Base-by-base conservation (phyloP, 2,888 invertebrate species). In the Shargacucullia verbasci region DNA sequence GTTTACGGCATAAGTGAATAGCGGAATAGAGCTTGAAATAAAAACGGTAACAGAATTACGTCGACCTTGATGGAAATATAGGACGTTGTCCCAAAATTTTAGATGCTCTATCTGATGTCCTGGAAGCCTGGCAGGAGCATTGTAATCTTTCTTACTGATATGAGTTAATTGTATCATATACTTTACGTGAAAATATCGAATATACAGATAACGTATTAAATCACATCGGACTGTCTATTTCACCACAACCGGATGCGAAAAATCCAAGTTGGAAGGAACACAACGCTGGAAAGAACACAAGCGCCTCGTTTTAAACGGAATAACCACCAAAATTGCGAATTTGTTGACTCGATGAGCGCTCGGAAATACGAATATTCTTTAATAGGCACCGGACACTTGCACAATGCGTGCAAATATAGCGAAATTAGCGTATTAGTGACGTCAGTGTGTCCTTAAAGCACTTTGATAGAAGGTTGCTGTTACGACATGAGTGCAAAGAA, bases 371-470 rank as follows among this genome's bases (percentile, higher is more conserved):
- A 55, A 69, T 50, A 43, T 14, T 55, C 45, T 40, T 61, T 53
- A 49, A 65, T 70, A 47, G 41, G 37, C 33, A 44, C 9, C 20
- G 43, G 9, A 11, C 14, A 38, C 13, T 57, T 59, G 38, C 58
- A 33, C 35, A 70, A 52, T 53, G 38, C 34, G 13, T 37, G 52
- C 59, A 59, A 59, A 74, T 61, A 69, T 55, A 73, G 43, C 39
- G 14, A 61, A 50, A 52, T 56, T 7, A 45, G 47, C 20, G 39
- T 43, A 34, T 61, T 41, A 39, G 53, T 63, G 44, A 60, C 46
- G 50, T 53, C 46, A 62, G n/a, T 41, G 15, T 31, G 50, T 50
- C 44, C 33, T 60, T 60, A 20, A 45, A 62, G 39, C 31, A 45
- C 10, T 35, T 47, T 49, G 47, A 40, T 33, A 45, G 52, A 66